phyloP scores from a whole-genome alignment of 2,888 invertebrate genomes.

The Rhagonycha lutea region DNA sequence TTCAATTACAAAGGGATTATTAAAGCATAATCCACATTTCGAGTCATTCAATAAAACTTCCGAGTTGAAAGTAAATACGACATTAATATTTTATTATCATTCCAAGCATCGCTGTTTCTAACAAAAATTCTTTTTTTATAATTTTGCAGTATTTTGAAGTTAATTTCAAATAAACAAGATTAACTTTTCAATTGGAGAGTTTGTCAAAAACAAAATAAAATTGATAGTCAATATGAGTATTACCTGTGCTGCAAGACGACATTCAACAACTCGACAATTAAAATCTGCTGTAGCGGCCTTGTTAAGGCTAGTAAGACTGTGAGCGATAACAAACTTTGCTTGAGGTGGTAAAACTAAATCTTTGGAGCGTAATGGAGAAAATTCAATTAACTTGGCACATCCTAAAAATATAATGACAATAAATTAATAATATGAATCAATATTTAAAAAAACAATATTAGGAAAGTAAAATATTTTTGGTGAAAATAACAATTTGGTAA shows the following conservation, averaged over 20 bases:
- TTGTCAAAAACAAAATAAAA: no score
- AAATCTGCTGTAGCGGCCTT: conserved; percentile 93
- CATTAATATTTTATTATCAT: no score
- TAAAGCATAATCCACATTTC: background rate
- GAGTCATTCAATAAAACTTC: background rate
- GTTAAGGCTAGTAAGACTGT: conserved; percentile 85
- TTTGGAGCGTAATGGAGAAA: conserved; percentile 80
- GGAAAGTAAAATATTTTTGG: background rate
- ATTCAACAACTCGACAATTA: conserved; percentile 94
- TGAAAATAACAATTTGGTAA: background rate
- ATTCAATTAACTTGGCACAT: conserved; percentile 90
- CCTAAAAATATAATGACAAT: conserved; percentile 56
- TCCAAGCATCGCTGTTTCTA: no score
- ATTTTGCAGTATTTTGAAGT: no score
- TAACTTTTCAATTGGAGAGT: no score
- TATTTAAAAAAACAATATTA: background rate
- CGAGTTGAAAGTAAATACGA: background rate
- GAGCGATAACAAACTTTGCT: conserved; percentile 90
- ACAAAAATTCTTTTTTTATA: no score
- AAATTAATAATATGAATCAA: background rate
- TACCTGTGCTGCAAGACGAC: conserved; percentile 87
- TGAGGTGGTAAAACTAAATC: conserved; percentile 81
- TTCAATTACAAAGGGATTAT: background rate
- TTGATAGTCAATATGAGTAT: background rate
- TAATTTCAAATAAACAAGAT: no score